Conservation (phyloP, 2,113 vertebrate species). For the Nyctibius bracteatus region DNA sequence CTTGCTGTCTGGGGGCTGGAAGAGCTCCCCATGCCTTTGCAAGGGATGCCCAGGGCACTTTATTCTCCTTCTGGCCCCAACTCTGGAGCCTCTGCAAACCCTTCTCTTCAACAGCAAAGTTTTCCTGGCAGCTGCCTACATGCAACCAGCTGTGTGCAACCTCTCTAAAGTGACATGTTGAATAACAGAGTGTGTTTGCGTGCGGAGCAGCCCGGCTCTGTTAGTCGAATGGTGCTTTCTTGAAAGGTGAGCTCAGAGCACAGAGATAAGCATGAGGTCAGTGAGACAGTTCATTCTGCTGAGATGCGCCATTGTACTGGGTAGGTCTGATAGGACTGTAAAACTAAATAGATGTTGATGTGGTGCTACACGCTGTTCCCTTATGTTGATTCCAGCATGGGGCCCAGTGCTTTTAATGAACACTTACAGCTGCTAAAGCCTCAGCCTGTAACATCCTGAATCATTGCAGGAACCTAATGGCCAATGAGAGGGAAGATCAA, state of each 20-base stretch:
- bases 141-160: background rate
- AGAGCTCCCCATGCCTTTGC: background rate
- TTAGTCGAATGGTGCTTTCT: background rate
- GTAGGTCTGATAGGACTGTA: background rate
- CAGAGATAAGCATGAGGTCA: background rate
- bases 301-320: background rate
- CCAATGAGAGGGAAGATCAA: background rate
- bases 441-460: background rate
- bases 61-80: background rate
- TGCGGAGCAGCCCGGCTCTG: background rate
- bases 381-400: background rate
- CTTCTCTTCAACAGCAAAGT: background rate
- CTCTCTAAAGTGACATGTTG: background rate
- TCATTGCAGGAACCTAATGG: background rate
- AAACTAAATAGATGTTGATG: slow-evolving; percentile 5
- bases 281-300: slow-evolving; percentile 1
- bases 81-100: background rate
- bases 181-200: background rate
- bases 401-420: background rate
- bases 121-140: background rate
- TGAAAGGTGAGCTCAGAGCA: background rate
- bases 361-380: background rate
- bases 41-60: background rate
- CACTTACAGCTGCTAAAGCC: background rate
- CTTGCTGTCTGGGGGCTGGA: background rate